Conservation (phyloP, 2,888 invertebrate genomes). For the Acrobasis repandana region DNA sequence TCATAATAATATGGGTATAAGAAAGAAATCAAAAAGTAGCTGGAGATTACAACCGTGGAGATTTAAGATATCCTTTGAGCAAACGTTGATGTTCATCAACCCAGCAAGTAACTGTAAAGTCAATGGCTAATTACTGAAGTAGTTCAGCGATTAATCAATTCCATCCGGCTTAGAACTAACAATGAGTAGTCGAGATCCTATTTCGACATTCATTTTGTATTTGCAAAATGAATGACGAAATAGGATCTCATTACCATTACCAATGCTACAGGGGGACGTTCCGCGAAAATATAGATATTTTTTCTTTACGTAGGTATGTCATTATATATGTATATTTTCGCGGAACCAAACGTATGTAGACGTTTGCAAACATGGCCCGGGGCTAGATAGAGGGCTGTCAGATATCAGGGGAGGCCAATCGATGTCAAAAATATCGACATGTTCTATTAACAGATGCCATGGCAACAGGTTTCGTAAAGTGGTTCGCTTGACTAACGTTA, state of each 20-base stretch:
- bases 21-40: neutral
- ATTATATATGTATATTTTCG: too few species aligned
- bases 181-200: slow-evolving; percentile 48
- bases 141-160: slow-evolving; percentile 55
- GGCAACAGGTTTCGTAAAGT: slow-evolving; percentile 19
- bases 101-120: slow-evolving; percentile 39
- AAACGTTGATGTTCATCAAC: slow-evolving; percentile 20
- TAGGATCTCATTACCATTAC: slow-evolving; percentile 43
- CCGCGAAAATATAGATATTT: neutral
- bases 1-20: neutral
- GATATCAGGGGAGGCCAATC: too few species aligned
- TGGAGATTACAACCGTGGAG: neutral
- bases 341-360: too few species aligned
- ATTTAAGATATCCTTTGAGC: neutral
- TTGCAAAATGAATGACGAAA: too few species aligned
- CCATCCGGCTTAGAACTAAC: slow-evolving; percentile 53
- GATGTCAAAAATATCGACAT: too few species aligned
- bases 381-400: too few species aligned
- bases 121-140: slow-evolving; percentile 45
- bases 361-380: too few species aligned
- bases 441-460: too few species aligned
- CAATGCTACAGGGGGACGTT: slow-evolving; percentile 39
- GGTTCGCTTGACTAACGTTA: slow-evolving; percentile 18
- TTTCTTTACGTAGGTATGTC: too few species aligned
- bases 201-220: slow-evolving; percentile 57